Evolutionary conservation across 1,140 invertebrate species (phyloP), one percentile per base, ranked within the genome.

Genomic region (Carposina sasakii): DNA sequence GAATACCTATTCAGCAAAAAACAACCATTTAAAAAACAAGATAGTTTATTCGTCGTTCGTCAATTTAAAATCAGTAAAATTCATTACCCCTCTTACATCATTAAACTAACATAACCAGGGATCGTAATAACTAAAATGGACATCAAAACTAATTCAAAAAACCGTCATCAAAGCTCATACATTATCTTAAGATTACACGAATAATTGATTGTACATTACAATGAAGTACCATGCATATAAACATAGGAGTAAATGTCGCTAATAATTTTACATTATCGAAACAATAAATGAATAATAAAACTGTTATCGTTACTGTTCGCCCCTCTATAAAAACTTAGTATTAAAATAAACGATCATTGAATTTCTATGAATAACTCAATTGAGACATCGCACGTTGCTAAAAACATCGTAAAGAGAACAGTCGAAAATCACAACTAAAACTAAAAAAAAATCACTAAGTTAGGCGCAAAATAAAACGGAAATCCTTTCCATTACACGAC

Each of bases 251-350:
- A 71, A 64, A 69, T 62, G 59, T 36, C 67, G 67, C 60, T 69
- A 70, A 62, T 55, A 53, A 63, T 64, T n/a, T n/a, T 67, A 75
- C 61, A 75, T 73, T 76, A 77, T 74, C 52, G 69, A 78, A 79
- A 83, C 69, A 83, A 83, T 81, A 83, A 83, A 78, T 81, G 77
- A 71, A 83, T 79, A 81, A 81, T 79, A 81, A 83, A 83, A 83
- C 79, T 54, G 52, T 59, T 61, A n/a, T n/a, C 60, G 54, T 64
- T 60, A 63, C 54, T 51, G 57, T 57, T 57, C 31, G 21, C 59
- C 48, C 54, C 57, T 60, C 12, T 69, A 54, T 24, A 21, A 34
- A 34, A 34, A 34, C 56, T n/a, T n/a, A n/a, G n/a, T n/a, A n/a
- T 60, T 68, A 68, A 60, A 68, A 69, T 68, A 73, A n/a, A 65